Base-by-base conservation (phyloP, 2,888 invertebrate genomes). In the Limnephilus rhombicus region DNA sequence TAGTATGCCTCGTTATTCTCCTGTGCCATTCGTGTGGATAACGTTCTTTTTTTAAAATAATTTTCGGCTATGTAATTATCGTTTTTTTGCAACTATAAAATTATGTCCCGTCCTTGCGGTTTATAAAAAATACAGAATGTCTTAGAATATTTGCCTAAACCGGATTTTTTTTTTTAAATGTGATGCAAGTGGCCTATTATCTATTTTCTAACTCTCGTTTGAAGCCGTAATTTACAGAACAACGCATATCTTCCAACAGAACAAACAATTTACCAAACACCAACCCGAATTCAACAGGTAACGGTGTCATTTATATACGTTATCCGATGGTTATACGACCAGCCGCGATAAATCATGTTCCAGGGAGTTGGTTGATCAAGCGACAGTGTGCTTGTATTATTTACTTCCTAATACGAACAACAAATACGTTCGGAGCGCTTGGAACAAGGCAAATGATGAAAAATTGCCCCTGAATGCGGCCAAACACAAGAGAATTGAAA, bases 401-500 rank as follows among this genome's bases (percentile, higher is more conserved):
- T 90, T 90, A 90, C 89, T 82, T 81, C 81, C 89, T 92, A 85
- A 92, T 92, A 89, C 92, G 80, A 53, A 80, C 87, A 83, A 92
- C 92, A 87, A 92, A 92, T 88, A 80, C 41, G 88, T 80, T 88
- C 91, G n/a, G 85, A 88, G 93, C 91, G 90, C 45, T 88, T 85
- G 87, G 90, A 85, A 87, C 37, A 37, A 85, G 89, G 91, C 92
- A 93, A 93, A 93, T 93, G 93, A 93, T 93, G 93, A 93, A 92
- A 93, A 93, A 93, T 93, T 91, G 93, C 91, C 93, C 92, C 93
- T 90, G 89, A 93, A 93, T 93, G 93, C 90, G 91, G 83, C 92
- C 88, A 83, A 92, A 92, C 93, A 91, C 93, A 13, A 34, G 93
- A 93, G 93, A 93, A 93, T 93, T 93, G 93, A 93, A 93, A 92